Evolutionary conservation across 2,888 invertebrate genomes (phyloP), one percentile per base, ranked within the genome.

Genomic region (Callyntrura guangdongensis): DNA sequence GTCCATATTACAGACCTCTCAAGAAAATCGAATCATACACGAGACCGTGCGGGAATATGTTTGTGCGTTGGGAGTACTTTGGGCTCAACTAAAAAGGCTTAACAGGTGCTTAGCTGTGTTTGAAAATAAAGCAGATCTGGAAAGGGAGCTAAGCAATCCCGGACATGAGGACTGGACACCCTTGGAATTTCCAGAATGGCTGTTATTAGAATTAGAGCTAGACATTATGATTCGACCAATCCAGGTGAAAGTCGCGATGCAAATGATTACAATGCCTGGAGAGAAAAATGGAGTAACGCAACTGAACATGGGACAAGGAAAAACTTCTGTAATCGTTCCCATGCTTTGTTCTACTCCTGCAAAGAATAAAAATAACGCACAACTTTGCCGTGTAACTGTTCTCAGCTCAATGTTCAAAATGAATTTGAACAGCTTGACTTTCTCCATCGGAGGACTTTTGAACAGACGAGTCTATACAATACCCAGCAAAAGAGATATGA

Each of bases 291-390:
- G 88, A 12, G 90, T 92, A 6, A 82, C 91, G 86, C 93, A 93
- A 67, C 79, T 93, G 12, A 93, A 93, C 74, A 92, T 92, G 92
- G 93, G 93, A 0, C 92, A 93, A 86, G 93, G 93, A 11, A 93
- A 93, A 72, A 93, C 93, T 8, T 85, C 92, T 1, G 92, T 93
- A 8, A 93, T 93, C 67, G 91, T 92, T 1, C 93, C 93, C 11
- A 72, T 93, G 49, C 77, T 93, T 8, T 86, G 86, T n/a, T 64
- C 67, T 11, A 11, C 89, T 9, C 27, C 81, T 6, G 69, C 91
- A 11, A 82, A 90, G 9, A 82, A 90, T 4, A 49, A 91, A 25
- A 49, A 87, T 12, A 22, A 85, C 20, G n/a, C n/a, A n/a, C n/a
- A n/a, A n/a, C 25, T 93, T 9, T 91, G 90, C 45, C 91, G 93